A percentile compares a stretch with the other conserved stretches of the same genome.
Evolutionary conservation across 1,140 invertebrate species (phyloP).

Genomic region (Bicyclus anynana): DNA sequence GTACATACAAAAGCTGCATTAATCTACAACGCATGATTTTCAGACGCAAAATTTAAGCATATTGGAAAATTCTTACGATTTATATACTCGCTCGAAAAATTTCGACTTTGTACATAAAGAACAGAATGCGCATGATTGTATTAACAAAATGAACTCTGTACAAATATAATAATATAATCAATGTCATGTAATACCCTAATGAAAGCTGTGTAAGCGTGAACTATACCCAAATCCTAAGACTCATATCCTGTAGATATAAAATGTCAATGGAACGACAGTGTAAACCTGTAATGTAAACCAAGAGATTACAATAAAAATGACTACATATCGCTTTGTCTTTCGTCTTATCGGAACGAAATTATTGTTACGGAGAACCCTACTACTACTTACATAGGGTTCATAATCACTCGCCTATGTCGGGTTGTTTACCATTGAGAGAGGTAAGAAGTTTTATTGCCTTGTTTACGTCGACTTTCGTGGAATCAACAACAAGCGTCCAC

Average conservation of each 20-base stretch:
- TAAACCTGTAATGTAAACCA: too few relatives aligned
- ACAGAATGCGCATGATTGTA: neutral
- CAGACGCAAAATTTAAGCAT: constrained; percentile 4
- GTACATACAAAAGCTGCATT: constrained; percentile 22
- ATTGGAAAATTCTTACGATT: neutral
- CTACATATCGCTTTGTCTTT: too few relatives aligned
- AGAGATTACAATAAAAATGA: too few relatives aligned
- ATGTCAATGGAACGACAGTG: neutral
- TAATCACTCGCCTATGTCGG: too few relatives aligned
- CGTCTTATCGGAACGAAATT: too few relatives aligned
- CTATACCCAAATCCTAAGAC: constrained; percentile 7
- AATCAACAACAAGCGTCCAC: too few relatives aligned
- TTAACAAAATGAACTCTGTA: constrained; percentile 10
- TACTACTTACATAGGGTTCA: too few relatives aligned
- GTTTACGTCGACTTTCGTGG: too few relatives aligned
- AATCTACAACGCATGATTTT: constrained; percentile 19
- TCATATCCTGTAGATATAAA: neutral
- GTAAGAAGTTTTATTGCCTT: too few relatives aligned
- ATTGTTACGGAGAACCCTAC: too few relatives aligned
- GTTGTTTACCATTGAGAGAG: too few relatives aligned
- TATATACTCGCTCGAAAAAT: neutral
- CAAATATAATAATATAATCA: too few relatives aligned
- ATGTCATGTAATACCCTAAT: constrained; percentile 17
- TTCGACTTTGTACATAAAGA: neutral
- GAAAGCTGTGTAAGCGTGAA: constrained; percentile 52